A percentile compares a stretch with the other conserved stretches of the same genome.
Conservation (phyloP, 2,888 invertebrate species). For the Troilus luridus region DNA sequence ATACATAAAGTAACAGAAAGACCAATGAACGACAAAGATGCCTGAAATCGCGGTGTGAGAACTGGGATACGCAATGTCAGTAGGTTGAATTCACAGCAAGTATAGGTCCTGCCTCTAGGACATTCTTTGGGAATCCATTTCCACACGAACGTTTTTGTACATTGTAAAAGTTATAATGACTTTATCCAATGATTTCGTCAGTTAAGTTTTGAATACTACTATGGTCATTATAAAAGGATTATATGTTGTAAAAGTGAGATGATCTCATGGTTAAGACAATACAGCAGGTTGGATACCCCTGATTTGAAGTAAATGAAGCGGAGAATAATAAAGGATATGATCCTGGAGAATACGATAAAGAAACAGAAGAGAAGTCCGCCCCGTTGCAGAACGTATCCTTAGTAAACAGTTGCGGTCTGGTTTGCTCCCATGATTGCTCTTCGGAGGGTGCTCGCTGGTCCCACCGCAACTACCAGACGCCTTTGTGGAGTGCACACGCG, state of each 20-base stretch:
- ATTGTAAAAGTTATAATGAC: too few relatives aligned
- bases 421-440: background rate
- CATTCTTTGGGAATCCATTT: background rate
- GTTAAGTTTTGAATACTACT: too few relatives aligned
- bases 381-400: background rate
- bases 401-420: conserved; percentile 46
- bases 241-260: too few relatives aligned
- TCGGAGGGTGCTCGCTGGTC: background rate
- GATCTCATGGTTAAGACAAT: too few relatives aligned
- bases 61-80: background rate
- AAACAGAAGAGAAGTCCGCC: background rate
- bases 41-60: background rate
- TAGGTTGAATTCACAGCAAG: background rate
- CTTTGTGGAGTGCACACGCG: background rate
- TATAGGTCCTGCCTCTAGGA: background rate
- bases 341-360: background rate
- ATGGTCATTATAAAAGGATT: too few relatives aligned
- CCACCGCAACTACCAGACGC: background rate
- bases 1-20: background rate
- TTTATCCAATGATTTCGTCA: background rate
- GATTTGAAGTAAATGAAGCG: too few relatives aligned
- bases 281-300: too few relatives aligned
- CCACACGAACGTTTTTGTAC: background rate
- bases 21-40: background rate
- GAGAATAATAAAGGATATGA: too few relatives aligned